Conservation (phyloP, 2,888 invertebrate species). For the Clivina fossor region DNA sequence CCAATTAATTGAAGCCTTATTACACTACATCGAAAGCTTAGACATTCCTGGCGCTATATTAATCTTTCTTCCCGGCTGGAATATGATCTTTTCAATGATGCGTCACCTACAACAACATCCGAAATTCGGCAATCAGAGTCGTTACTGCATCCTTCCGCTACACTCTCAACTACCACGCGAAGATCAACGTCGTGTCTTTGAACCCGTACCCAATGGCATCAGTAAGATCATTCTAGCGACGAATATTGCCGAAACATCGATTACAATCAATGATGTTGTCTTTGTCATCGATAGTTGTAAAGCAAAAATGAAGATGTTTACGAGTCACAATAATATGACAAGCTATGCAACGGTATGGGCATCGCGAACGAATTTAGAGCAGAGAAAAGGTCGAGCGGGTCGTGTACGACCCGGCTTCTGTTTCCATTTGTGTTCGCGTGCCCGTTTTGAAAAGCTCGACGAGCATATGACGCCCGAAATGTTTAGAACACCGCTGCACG, state of each 20-base stretch:
- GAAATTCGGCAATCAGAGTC: conserved; percentile 55
- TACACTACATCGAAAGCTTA: conserved; percentile 63
- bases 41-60: conserved; percentile 82
- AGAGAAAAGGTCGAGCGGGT: conserved; percentile 90
- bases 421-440: conserved; percentile 86
- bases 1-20: conserved; percentile 83
- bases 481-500: conserved; percentile 95
- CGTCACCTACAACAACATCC: conserved; percentile 78
- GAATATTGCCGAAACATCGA: conserved; percentile 97
- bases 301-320: conserved; percentile 96
- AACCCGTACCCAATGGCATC: conserved; percentile 69
- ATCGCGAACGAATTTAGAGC: conserved; percentile 90
- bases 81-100: conserved; percentile 90
- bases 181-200: conserved; percentile 92
- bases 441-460: conserved; percentile 72
- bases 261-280: conserved; percentile 98
- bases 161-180: conserved; percentile 96
- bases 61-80: conserved; percentile 96
- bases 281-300: conserved; percentile 98
- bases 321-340: conserved; percentile 98
- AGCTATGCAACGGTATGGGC: conserved; percentile 98
- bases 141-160: conserved; percentile 84
- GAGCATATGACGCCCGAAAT: conserved; percentile 96
- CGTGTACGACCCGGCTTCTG: conserved; percentile 92
- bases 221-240: conserved; percentile 86